Base-by-base conservation (phyloP, 2,113 vertebrate genomes). In the Hemiscyllium ocellatum region DNA sequence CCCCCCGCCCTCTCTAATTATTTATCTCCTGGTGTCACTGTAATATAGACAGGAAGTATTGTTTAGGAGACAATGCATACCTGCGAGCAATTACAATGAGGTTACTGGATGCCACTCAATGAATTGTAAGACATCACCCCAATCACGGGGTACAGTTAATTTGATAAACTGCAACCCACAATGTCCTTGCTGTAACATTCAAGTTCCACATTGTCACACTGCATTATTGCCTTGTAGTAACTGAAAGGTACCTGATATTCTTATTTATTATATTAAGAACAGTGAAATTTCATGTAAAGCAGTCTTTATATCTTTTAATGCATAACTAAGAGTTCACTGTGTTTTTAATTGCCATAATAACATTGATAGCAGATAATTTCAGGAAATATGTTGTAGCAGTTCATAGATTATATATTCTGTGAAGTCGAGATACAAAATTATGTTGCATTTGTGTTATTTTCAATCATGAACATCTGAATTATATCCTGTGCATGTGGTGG, bases 341-440 rank as follows among this genome's bases (percentile, higher is more conserved):
- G 22, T 93, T 93, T 93, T n/a, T 33, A 93, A 68, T 66, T 93
- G 89, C 37, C 89, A 66, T 66, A 66, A n/a, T 66, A 93, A n/a
- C 33, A 93, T 22, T 93, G 19, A 66, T 37, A 20, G 61, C 33
- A 37, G 89, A 68, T 93, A 93, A 66, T 93, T 91, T 93, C 33
- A 66, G 89, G 5, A 83, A 47, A 19, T 20, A 42, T 47, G 80
- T 42, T 42, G 37, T 42, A 83, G 37, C 61, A 93, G 50, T 56
- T 90, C 87, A 5, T 65, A 93, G 56, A 66, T 37, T 66, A 93
- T 68, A 66, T 68, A 93, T 93, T 93, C 66, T 66, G 37, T 68
- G 89, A 93, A 93, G 26, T 20, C 0, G n/a, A 37, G 61, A 93
- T 33, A 66, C 61, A 65, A 33, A 61, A n/a, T 1, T 65, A n/a